Evolutionary conservation across 2,888 invertebrate genomes (phyloP).

Genomic region (Zaprionus lineosus): DNA sequence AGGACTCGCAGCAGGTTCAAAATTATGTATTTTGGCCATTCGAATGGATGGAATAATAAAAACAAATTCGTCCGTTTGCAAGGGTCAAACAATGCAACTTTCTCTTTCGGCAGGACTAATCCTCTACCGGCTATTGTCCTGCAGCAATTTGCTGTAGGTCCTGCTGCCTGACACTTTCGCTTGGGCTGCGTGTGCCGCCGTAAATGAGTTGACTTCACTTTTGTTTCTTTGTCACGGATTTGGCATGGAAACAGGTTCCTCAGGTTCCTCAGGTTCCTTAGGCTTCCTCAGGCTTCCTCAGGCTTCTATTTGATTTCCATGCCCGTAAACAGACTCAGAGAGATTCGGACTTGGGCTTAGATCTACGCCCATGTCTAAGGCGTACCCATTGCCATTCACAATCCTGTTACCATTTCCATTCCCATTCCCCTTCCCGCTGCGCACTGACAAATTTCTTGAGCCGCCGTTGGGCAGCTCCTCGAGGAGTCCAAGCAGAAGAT

Average conservation of each 20-base stretch:
- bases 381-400: not conserved
- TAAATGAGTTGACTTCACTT: conserved; percentile 50
- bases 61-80: conserved; percentile 33
- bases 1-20: conserved; percentile 19
- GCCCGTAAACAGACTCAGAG: too few relatives aligned
- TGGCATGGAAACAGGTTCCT: conserved; percentile 46
- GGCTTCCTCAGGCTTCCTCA: too few relatives aligned
- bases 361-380: not conserved
- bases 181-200: conserved; percentile 37
- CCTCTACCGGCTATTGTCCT: conserved; percentile 35
- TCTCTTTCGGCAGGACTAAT: conserved; percentile 63
- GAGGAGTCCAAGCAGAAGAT: conserved; percentile 4
- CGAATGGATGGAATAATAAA: conserved; percentile 49
- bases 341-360: not conserved
- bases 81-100: conserved; percentile 56
- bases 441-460: conserved; percentile 57
- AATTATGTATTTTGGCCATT: conserved; percentile 71
- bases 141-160: conserved; percentile 18
- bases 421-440: conserved; percentile 30
- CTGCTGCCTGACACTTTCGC: conserved; percentile 56
- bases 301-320: too few relatives aligned
- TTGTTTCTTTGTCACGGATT: conserved; percentile 17
- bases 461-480: conserved; percentile 38
- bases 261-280: too few relatives aligned
- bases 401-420: conserved; percentile 10